Percentiles rank a stretch among this genome's conserved stretches.
phyloP scores from a whole-genome alignment of 30 jellyfish, hydroid and myxozoan genomes.

The Chironex yamaguchii region DNA sequence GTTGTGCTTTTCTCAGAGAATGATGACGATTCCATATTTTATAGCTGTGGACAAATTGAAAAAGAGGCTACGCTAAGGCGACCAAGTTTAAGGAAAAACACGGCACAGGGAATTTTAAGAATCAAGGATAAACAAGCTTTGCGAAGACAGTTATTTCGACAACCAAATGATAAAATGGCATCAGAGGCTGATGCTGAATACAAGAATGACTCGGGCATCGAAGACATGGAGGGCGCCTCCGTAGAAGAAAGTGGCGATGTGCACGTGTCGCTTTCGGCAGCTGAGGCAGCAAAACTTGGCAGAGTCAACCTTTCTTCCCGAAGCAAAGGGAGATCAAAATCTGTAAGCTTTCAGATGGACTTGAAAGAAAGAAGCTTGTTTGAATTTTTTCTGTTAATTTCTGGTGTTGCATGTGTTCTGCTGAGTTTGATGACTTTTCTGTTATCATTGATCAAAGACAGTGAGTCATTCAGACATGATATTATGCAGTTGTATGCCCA shows the following conservation, averaged over 20 bases:
- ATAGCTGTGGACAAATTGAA: slow-evolving; percentile 60
- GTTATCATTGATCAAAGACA: neutral
- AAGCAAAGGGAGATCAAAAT: slow-evolving; percentile 41
- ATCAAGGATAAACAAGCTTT: neutral
- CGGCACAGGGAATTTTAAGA: neutral
- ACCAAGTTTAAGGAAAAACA: neutral
- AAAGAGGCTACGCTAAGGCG: slow-evolving; percentile 19
- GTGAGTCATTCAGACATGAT: no score
- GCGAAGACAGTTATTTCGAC: neutral
- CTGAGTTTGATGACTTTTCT: neutral
- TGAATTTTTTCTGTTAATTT: neutral
- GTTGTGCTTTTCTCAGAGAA: slow-evolving; percentile 97
- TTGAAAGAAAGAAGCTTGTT: neutral
- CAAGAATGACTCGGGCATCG: slow-evolving; percentile 93
- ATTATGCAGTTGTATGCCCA: no score
- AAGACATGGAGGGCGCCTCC: slow-evolving; percentile 77
- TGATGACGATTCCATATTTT: slow-evolving; percentile 96
- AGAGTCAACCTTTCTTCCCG: slow-evolving; percentile 51
- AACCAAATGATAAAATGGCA: neutral
- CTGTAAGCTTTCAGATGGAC: slow-evolving; percentile 15
- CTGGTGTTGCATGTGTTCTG: neutral
- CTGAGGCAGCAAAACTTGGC: slow-evolving; percentile 68
- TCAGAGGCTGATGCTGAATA: slow-evolving; percentile 24
- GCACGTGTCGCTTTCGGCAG: slow-evolving; percentile 69
- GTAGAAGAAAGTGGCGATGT: slow-evolving; percentile 46